phyloP scores from a whole-genome alignment of 2,797 vertebrate species.

The Mionectes olivaceus region DNA sequence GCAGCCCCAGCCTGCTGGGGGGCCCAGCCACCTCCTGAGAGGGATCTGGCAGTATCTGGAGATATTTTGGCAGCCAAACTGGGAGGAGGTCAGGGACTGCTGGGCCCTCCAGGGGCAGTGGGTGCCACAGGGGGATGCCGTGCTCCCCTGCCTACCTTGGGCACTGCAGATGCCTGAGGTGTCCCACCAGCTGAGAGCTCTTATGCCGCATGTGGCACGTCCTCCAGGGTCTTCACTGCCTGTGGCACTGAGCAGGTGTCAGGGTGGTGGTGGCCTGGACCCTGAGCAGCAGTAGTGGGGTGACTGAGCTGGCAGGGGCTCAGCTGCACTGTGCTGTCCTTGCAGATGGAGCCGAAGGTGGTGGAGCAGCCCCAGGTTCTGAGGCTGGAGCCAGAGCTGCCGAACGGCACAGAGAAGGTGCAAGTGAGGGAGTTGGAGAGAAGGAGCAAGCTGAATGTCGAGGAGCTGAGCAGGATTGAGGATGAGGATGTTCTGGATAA shows the following conservation, averaged over 20 bases:
- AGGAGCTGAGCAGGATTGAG: slow-evolving; percentile 89
- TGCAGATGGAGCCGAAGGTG: slow-evolving; percentile 86
- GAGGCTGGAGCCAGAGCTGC: slow-evolving; percentile 68
- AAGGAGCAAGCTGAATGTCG: slow-evolving; percentile 78
- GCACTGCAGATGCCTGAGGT: rapidly evolving
- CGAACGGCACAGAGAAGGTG: slow-evolving; percentile 80
- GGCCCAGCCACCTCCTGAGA: too few species aligned
- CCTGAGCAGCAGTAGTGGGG: background rate
- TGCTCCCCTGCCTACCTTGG: background rate
- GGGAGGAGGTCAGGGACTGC: background rate
- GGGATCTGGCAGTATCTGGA: too few species aligned
- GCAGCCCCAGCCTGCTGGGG: background rate
- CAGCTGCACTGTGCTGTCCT: background rate
- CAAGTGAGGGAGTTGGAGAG: slow-evolving; percentile 68
- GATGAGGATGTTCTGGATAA: slow-evolving; percentile 94
- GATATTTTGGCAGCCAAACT: background rate
- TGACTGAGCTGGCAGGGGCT: background rate
- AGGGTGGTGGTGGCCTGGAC: background rate
- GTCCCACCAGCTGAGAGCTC: background rate
- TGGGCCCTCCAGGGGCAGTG: background rate
- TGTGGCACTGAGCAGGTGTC: background rate
- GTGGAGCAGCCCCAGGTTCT: slow-evolving; percentile 69
- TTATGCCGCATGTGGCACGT: rapidly evolving
- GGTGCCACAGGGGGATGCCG: background rate
- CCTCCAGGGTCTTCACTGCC: background rate